Percentiles rank a stretch among this genome's conserved stretches.
Evolutionary conservation across 1,140 invertebrate species (phyloP).

Genomic region (Fopius arisanus): DNA sequence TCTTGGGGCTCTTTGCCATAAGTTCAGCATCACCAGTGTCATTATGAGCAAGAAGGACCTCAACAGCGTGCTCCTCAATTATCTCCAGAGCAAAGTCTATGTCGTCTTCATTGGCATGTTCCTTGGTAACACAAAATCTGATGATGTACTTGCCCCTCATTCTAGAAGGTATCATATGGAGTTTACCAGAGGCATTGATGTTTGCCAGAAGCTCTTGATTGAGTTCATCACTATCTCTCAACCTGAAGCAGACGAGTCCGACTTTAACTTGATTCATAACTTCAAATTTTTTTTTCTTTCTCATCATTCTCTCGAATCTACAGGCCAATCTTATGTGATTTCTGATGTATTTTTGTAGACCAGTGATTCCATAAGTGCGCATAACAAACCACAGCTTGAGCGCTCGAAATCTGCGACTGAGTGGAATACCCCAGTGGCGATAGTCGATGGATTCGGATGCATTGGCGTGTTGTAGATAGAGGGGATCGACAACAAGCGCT

Average conservation of each 20-base stretch:
- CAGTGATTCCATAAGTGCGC: conserved; percentile 81
- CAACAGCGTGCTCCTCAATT: conserved; percentile 74
- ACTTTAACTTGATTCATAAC: conserved; percentile 82
- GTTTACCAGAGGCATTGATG: conserved; percentile 87
- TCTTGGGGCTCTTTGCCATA: conserved; percentile 59
- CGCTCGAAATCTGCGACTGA: conserved; percentile 85
- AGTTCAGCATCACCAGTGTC: conserved; percentile 50
- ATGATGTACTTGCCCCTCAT: conserved; percentile 82
- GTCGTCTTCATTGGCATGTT: conserved; percentile 80
- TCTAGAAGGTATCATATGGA: conserved; percentile 90
- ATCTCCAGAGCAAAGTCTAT: conserved; percentile 80
- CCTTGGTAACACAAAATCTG: conserved; percentile 84
- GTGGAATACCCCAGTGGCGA: conserved; percentile 88
- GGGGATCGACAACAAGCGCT: conserved; percentile 92
- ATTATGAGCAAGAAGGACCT: conserved; percentile 67
- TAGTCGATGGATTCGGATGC: conserved; percentile 84
- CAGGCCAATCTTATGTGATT: conserved; percentile 90
- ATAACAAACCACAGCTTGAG: conserved; percentile 92
- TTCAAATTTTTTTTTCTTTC: conserved; percentile 82
- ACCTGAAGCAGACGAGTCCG: conserved; percentile 75
- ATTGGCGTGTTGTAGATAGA: conserved; percentile 86
- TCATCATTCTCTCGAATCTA: conserved; percentile 80
- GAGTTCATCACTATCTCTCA: conserved; percentile 75
- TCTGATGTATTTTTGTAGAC: conserved; percentile 83
- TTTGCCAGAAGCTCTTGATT: conserved; percentile 84